Evolutionary conservation across 2,888 invertebrate species (phyloP), one percentile per base, ranked within the genome.

Genomic region (Drosophila neotestacea): DNA sequence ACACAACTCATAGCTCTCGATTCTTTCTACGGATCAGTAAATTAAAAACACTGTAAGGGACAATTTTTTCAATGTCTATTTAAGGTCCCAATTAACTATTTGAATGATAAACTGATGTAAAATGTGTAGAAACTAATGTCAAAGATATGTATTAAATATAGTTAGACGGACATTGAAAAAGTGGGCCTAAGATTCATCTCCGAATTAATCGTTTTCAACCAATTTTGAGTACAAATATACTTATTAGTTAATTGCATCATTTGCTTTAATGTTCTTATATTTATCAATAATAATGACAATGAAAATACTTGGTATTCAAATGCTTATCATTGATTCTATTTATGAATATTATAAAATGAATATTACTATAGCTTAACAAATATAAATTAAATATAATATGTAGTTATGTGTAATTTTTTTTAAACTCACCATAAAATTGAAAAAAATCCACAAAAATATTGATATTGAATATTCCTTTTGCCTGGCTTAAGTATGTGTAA

Each of bases 391-490:
- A 27, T 51, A 1, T 28, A 54, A 6, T 32, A 2, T n/a, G n/a
- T 34, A n/a, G 10, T 44, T 6, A 16, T 16, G 16, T 27, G 27
- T 27, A 11, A n/a, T 51, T 11, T 11, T 39, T 7, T 41, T 7
- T 1, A 51, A 41, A 68, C 83, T 83, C 16, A 83, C 83, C 83
- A 83, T 83, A 83, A 67, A 83, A 70, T 70, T 65, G 9, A 52
- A 44, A 42, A 11, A 52, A 71, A 75, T 70, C 72, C 70, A 59
- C 48, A 55, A 73, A 27, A 61, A 13, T 54, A 36, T 6, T 41
- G 4, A 6, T 44, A 28, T n/a, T 22, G 22, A 38, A 38, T 58
- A 66, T 51, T 55, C 54, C 68, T 59, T 36, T 42, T 28, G 5
- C 7, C 41, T 22, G 5, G 47, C 11, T 5, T 6, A n/a, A 47